phyloP scores from a whole-genome alignment of 2,797 vertebrate genomes.

The Mus spretus region DNA sequence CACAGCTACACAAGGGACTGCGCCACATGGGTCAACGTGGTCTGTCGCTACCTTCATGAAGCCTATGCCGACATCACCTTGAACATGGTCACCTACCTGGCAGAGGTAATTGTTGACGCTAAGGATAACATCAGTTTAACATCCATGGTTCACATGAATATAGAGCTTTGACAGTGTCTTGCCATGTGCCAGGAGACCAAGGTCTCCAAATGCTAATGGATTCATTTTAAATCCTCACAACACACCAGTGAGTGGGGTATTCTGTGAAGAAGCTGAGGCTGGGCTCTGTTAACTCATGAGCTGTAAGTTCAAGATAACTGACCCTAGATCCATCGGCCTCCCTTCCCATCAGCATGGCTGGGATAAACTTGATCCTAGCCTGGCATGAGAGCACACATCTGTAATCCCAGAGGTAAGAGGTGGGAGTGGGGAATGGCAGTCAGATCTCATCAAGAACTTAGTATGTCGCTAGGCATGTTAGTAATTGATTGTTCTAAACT shows the following conservation, averaged over 20 bases:
- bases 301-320: not conserved
- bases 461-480: not conserved
- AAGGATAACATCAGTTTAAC: not conserved
- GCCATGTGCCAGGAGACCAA: not conserved
- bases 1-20: constrained; percentile 98
- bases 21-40: constrained; percentile 98
- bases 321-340: not conserved
- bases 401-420: not conserved
- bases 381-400: too few species aligned
- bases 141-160: not conserved
- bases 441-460: constrained; percentile 13
- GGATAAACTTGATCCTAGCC: not conserved
- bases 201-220: not conserved
- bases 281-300: not conserved
- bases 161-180: not conserved
- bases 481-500: not conserved
- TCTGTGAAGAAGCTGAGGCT: not conserved
- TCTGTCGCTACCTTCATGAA: constrained; percentile 98
- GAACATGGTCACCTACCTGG: constrained; percentile 98
- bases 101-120: constrained; percentile 91
- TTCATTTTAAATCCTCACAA: not conserved
- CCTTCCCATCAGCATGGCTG: not conserved
- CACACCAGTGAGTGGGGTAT: too few species aligned
- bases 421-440: not conserved
- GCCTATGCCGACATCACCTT: constrained; percentile 97